Conservation (phyloP, 2,113 vertebrate species). For the Tenebrosternarchus preto region DNA sequence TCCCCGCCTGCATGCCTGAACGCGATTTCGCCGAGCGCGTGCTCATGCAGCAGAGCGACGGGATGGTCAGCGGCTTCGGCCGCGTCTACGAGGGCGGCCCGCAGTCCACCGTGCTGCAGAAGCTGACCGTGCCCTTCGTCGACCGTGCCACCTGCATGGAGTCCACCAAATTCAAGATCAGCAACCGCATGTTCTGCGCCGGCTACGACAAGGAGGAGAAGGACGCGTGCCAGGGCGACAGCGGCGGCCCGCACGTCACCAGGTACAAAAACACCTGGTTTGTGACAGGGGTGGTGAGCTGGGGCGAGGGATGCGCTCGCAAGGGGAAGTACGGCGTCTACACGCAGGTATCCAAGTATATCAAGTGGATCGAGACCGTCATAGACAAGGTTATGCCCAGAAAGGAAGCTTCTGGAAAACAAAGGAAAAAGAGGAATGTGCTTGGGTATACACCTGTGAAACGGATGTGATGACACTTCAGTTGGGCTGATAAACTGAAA, state of each 20-base stretch:
- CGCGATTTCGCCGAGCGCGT: conserved; percentile 84
- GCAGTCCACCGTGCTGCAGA: conserved; percentile 74
- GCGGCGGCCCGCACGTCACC: conserved; percentile 92
- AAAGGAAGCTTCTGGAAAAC: background rate
- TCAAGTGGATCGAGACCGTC: conserved; percentile 76
- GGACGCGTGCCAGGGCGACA: conserved; percentile 94
- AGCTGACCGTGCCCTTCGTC: conserved; percentile 82
- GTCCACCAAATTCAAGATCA: conserved; percentile 79
- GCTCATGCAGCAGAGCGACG: conserved; percentile 78
- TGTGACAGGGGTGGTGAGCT: conserved; percentile 90
- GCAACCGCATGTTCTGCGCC: conserved; percentile 90
- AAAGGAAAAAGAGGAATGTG: conserved; percentile 45
- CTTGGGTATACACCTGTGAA: conserved; percentile 1
- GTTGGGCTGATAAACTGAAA: background rate
- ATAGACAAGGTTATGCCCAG: conserved; percentile 53
- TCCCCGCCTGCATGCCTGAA: conserved; percentile 86
- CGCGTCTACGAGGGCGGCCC: conserved; percentile 74
- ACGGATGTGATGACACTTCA: conserved; percentile 12
- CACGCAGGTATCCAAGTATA: conserved; percentile 86
- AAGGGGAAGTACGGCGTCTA: conserved; percentile 90
- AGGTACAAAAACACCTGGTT: conserved; percentile 80
- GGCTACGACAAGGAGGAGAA: conserved; percentile 78
- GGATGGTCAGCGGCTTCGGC: conserved; percentile 87
- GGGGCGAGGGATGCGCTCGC: conserved; percentile 92
- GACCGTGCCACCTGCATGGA: conserved; percentile 80